Percentiles rank a stretch among this genome's conserved stretches.
Evolutionary conservation across 1,140 invertebrate genomes (phyloP).

Genomic region (Gerris buenoi): DNA sequence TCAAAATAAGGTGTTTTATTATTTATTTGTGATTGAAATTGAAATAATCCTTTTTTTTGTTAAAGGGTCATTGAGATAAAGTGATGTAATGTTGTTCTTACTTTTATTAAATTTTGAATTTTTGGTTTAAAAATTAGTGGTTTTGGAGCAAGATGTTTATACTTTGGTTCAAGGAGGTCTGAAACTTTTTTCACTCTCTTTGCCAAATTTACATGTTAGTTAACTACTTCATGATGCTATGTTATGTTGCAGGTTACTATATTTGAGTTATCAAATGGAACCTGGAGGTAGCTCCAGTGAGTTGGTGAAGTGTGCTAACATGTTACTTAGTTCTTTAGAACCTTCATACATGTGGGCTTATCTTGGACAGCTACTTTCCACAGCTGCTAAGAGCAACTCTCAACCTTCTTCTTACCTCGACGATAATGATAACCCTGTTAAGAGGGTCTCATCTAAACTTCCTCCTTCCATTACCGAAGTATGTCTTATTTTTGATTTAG

Average conservation of each 20-base stretch:
- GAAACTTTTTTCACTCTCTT: no score
- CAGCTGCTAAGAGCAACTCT: constrained; percentile 35
- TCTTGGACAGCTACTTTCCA: constrained; percentile 51
- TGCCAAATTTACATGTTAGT: no score
- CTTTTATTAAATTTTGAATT: no score
- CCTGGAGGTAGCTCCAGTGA: constrained; percentile 29
- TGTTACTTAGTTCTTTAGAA: constrained; percentile 71
- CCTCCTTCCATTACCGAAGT: constrained; percentile 44
- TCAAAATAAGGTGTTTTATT: no score
- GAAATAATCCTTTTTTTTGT: no score
- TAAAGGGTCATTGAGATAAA: no score
- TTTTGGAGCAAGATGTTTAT: no score
- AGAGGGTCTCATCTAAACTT: constrained; percentile 39
- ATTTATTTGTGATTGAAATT: no score
- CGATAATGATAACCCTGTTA: constrained; percentile 26
- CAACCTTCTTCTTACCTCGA: constrained; percentile 18
- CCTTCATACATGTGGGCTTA: constrained; percentile 77
- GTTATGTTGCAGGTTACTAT: constrained; percentile 21
- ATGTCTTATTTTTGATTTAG: constrained; percentile 3
- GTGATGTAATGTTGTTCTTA: no score
- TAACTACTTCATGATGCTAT: no score
- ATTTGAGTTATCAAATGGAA: constrained; percentile 20
- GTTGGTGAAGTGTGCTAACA: constrained; percentile 68
- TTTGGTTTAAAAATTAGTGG: no score
- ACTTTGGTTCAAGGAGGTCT: no score